Percentiles rank a stretch among this genome's conserved stretches.
These are phyloP conservation scores for Diadumene lineata DNA, from an alignment of 92 coral and sea anemone species.

Conservation along the genomic window DNA sequence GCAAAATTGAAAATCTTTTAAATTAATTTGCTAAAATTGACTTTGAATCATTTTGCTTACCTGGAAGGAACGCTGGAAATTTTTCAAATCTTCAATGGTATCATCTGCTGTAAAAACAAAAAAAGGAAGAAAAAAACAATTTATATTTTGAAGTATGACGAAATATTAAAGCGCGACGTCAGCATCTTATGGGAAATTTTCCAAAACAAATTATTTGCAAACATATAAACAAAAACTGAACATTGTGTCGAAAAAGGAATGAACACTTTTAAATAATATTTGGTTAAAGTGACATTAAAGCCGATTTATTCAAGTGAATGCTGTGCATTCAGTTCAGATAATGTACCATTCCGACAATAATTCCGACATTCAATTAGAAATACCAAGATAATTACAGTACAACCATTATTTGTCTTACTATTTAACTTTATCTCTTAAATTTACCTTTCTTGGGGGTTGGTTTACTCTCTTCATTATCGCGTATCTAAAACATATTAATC, in stretches of 20 bases:
- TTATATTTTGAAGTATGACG: neutral
- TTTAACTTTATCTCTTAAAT: neutral
- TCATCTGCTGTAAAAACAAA: constrained; percentile 22
- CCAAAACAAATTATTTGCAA: too few relatives aligned
- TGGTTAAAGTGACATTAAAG: too few relatives aligned
- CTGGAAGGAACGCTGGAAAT: constrained; percentile 51
- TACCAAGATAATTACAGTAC: too few relatives aligned
- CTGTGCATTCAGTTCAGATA: too few relatives aligned
- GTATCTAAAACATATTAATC: constrained; percentile 28
- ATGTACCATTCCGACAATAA: too few relatives aligned
- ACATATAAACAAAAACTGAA: too few relatives aligned
- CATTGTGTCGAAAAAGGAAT: too few relatives aligned
- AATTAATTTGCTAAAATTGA: too few relatives aligned
- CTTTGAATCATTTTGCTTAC: constrained; percentile 26
- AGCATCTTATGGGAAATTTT: neutral
- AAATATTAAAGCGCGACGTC: too few relatives aligned
- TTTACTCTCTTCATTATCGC: constrained; percentile 22
- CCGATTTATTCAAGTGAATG: too few relatives aligned
- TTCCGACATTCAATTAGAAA: too few relatives aligned
- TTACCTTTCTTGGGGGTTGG: constrained; percentile 17
- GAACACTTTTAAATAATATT: too few relatives aligned
- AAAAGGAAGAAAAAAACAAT: neutral
- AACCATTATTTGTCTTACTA: neutral
- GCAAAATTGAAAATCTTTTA: neutral
- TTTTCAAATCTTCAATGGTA: constrained; percentile 37